Conservation (phyloP, 2,888 invertebrate species). For the Rambutsinella grinnellia region DNA sequence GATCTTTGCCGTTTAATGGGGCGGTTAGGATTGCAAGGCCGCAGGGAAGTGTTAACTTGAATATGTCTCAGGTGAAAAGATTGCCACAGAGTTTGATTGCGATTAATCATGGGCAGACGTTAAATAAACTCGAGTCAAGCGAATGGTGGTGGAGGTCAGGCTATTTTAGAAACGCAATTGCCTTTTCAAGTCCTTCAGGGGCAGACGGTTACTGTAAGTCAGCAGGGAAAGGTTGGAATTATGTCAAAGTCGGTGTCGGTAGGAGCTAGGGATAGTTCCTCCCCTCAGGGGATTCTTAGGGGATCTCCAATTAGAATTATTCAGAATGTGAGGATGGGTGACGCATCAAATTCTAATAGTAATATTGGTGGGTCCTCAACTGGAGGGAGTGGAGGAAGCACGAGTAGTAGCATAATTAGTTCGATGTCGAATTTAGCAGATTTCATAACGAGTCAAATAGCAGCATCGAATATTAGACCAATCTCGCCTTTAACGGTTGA, state of each 20-base stretch:
- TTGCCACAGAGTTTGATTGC: conserved; percentile 59
- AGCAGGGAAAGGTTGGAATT: not conserved
- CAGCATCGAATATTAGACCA: conserved; percentile 65
- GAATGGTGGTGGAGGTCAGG: conserved; percentile 3
- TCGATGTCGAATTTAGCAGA: conserved; percentile 64
- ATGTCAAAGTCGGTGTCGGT: conserved; percentile 8
- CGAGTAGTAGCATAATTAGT: conserved; percentile 30
- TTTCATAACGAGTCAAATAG: conserved; percentile 65
- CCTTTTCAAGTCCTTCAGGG: conserved; percentile 18
- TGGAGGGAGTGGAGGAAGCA: not conserved
- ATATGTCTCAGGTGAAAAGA: conserved; percentile 56
- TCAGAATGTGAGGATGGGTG: conserved; percentile 33
- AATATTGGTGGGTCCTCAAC: not conserved
- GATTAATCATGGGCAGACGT: conserved; percentile 39
- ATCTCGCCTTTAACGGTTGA: conserved; percentile 63
- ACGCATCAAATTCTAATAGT: conserved; percentile 7
- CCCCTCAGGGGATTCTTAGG: conserved; percentile 24
- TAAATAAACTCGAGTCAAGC: not conserved
- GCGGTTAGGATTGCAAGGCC: conserved; percentile 58
- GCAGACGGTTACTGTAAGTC: conserved; percentile 4
- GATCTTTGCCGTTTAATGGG: conserved; percentile 54
- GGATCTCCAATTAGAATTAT: conserved; percentile 48
- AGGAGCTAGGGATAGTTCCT: conserved; percentile 26
- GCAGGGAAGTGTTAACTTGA: conserved; percentile 49
- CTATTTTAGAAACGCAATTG: conserved; percentile 18